Percentiles rank a stretch among this genome's conserved stretches.
phyloP scores from a whole-genome alignment of 2,113 vertebrate species.

The Rattus norvegicus region DNA sequence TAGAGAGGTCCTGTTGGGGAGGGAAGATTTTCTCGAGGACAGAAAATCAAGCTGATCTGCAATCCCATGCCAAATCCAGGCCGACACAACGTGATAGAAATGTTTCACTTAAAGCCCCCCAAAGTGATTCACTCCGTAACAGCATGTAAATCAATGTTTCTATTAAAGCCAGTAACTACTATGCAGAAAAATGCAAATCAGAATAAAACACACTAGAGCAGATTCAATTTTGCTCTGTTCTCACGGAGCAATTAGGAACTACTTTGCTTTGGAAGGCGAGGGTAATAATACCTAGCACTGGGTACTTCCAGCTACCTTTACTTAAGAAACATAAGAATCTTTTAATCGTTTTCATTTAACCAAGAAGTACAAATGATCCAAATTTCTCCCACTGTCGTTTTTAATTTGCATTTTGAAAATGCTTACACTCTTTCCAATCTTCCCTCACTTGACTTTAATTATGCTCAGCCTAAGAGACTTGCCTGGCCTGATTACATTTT shows the following conservation, averaged over 20 bases:
- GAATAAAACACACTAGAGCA: constrained; percentile 56
- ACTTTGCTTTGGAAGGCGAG: background rate
- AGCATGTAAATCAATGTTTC: constrained; percentile 80
- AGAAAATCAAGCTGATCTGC: constrained; percentile 68
- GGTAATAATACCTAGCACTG: background rate
- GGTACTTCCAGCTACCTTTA: background rate
- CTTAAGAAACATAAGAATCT: background rate
- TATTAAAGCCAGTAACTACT: constrained; percentile 78
- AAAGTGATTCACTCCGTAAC: constrained; percentile 73
- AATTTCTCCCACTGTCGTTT: background rate
- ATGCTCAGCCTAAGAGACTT: constrained; percentile 74
- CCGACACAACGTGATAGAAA: constrained; percentile 41
- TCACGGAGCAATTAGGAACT: constrained; percentile 50
- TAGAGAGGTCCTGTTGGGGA: constrained; percentile 73
- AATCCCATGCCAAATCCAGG: background rate
- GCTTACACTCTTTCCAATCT: constrained; percentile 62
- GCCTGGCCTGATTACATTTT: constrained; percentile 76
- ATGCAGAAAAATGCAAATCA: constrained; percentile 79
- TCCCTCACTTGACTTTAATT: constrained; percentile 79
- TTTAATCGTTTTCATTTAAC: background rate
- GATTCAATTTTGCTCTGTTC: constrained; percentile 24
- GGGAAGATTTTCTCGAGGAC: constrained; percentile 65
- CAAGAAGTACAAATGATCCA: constrained; percentile 16
- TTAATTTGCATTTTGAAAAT: constrained; percentile 39
- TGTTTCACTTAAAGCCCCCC: constrained; percentile 79